Percentiles rank a stretch among this genome's conserved stretches.
Conservation (phyloP, 2,113 vertebrate genomes). For the Alexandromys fortis region DNA sequence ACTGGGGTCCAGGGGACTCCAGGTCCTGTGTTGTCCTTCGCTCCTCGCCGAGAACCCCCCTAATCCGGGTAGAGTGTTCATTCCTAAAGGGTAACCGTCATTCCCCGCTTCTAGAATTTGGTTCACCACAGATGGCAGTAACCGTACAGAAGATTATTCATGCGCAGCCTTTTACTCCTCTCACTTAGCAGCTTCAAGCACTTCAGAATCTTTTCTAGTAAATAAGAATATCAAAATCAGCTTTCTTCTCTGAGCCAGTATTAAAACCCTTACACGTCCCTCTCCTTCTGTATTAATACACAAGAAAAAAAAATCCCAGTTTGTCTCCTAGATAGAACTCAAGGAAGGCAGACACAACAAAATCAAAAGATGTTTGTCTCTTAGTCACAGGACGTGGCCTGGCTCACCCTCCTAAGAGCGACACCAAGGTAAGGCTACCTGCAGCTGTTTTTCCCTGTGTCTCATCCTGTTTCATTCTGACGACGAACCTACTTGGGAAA, state of each 20-base stretch:
- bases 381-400: not conserved
- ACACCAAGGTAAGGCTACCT: not conserved
- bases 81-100: not conserved
- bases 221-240: not conserved
- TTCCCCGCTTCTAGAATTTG: not conserved
- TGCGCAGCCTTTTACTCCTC: not conserved
- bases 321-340: not conserved
- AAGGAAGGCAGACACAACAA: not conserved
- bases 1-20: not conserved
- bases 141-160: not conserved
- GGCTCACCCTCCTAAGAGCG: not conserved
- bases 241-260: conserved; percentile 29
- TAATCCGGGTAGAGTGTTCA: not conserved
- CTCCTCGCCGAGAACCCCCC: not conserved
- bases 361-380: not conserved
- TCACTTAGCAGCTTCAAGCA: conserved; percentile 10
- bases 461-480: conserved; percentile 6
- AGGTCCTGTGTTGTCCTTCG: not conserved
- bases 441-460: not conserved
- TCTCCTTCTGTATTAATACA: not conserved
- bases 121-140: not conserved
- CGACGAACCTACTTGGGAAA: conserved; percentile 8
- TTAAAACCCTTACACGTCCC: not conserved
- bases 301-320: not conserved
- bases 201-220: not conserved